Evolutionary conservation across 2,888 invertebrate species (phyloP), one percentile per base, ranked within the genome.

Genomic region (Diabrotica balteata): DNA sequence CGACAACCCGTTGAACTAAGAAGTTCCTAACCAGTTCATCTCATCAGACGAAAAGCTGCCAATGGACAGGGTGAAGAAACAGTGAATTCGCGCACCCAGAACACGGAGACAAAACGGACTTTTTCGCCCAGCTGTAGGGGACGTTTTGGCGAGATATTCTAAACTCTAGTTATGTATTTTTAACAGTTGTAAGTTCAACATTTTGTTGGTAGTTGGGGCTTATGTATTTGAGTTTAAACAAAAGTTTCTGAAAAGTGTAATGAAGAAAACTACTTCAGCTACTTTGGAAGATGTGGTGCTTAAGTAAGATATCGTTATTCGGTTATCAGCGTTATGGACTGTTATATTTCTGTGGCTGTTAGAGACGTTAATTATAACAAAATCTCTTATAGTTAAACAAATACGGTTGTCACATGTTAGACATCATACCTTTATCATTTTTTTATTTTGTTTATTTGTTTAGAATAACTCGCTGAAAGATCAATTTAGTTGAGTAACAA

Each of bases 31-130:
- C 7, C 59, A 61, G 10, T 46, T 52, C 58, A 59, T n/a, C 11
- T 11, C 54, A 66, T 52, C 67, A 63, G 51, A 66, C 60, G 55
- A 59, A 49, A 65, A 63, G 72, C 72, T 68, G 72, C 72, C 72
- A 67, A 62, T 59, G 55, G 61, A 66, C 63, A 58, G 58, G 59
- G 60, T 63, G 62, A 60, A 49, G 47, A 64, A 59, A 59, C 58
- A 59, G 59, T 63, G 11, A 8, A 11, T 42, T 32, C 32, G 11
- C 45, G 7, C 50, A 17, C 11, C 10, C 8, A 59, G 64, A 64
- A 63, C 58, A 59, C 64, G 64, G 49, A 62, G 62, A 32, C 62
- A 62, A 64, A 59, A 57, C 11, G 44, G 11, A n/a, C n/a, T n/a
- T 65, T 32, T 10, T 22, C 46, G 47, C 54, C 43, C 32, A 49